Conservation (phyloP, 2,797 vertebrate species). For the Garrulus glandarius region DNA sequence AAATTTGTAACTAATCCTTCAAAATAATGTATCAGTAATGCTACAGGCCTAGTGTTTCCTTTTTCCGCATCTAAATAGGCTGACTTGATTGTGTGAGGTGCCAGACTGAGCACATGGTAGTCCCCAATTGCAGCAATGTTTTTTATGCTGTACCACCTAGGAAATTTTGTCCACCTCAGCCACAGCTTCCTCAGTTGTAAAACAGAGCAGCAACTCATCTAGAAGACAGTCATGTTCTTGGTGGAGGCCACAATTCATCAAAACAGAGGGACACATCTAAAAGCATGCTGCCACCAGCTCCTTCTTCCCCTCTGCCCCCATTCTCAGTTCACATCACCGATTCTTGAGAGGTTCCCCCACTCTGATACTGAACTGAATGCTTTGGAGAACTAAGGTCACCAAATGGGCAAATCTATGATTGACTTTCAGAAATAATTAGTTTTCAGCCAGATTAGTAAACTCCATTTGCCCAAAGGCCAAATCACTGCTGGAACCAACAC, state of each 20-base stretch:
- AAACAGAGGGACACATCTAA: background rate
- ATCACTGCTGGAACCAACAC: background rate
- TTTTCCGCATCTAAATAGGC: background rate
- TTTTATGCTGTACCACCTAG: rapidly evolving
- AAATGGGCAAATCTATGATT: rapidly evolving
- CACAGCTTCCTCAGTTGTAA: background rate
- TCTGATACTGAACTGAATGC: background rate
- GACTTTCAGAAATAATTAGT: background rate
- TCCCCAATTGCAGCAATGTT: rapidly evolving
- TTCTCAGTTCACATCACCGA: background rate
- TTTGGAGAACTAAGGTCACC: background rate
- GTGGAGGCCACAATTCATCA: background rate
- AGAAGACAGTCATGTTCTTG: background rate
- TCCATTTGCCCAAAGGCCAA: background rate
- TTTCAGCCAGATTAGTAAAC: background rate
- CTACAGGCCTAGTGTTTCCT: background rate
- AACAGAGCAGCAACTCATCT: background rate
- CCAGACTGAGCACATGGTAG: background rate
- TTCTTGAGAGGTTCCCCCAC: background rate
- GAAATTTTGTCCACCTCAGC: background rate
- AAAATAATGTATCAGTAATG: background rate
- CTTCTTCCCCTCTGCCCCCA: rapidly evolving
- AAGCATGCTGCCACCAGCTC: background rate
- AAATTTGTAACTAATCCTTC: background rate
- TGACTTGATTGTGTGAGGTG: rapidly evolving